Evolutionary conservation across 1,140 invertebrate species (phyloP), one percentile per base, ranked within the genome.

Genomic region (Meloidogyne chitwoodi): DNA sequence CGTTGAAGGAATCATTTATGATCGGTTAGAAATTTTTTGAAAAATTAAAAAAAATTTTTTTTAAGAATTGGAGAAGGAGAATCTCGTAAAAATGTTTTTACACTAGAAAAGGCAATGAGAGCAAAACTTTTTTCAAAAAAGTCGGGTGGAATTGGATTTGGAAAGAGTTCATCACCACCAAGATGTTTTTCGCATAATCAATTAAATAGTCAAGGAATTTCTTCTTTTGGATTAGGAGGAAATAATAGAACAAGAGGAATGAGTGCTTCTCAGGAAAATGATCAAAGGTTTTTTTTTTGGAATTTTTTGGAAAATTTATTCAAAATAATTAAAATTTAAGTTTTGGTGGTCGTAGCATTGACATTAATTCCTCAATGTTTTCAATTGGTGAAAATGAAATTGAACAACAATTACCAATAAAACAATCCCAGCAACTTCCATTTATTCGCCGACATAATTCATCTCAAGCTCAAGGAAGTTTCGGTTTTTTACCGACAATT

Each of bases 1-100:
- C 2, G 85, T 87, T 63, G 85, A 86, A 79, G 85, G 85, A 74
- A 68, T 86, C 11, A 86, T 86, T 63, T 86, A 87, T 68, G 85
- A 86, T 74, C 67, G 79, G 80, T 80, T 14, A 14, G 65, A 34
- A 6, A 2, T 1, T 38, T 24, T 61, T 6, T 16, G 10, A 31
- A 11, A 48, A 38, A 29, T 38, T 19, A 3, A 67, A 66, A 67
- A 67, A 67, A 67, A 67, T 41, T 10, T 70, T 70, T 70, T 44
- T 81, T 79, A 34, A 80, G 79, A 48, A 81, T 81, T 34, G 80
- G 80, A 26, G 80, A 81, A 68, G 44, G 75, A 16, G 80, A 81
- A 73, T 22, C n/a, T 22, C 70, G 80, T 11, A 74, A 38, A 48
- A 81, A 83, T 44, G 81, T 81, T 38, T 81, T 81, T 78, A 48